Conservation (phyloP, 2,888 invertebrate species). For the Drosophila antonietae region DNA sequence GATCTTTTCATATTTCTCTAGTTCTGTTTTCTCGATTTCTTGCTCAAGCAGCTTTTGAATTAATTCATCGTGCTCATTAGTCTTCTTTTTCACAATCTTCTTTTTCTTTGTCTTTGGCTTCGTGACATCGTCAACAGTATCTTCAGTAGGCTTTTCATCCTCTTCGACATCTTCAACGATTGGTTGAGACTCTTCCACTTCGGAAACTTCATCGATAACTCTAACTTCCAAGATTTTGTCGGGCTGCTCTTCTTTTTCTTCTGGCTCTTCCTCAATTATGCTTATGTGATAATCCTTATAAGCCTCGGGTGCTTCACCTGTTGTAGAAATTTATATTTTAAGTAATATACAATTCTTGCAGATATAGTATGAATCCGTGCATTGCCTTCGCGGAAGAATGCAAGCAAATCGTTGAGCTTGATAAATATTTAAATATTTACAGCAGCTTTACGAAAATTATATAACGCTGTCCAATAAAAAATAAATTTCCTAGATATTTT, state of each 20-base stretch:
- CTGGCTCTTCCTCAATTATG: conserved; percentile 83
- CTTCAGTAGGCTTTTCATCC: conserved; percentile 58
- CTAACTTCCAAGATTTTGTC: conserved; percentile 78
- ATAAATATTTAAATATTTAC: conserved; percentile 59
- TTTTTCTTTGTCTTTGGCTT: conserved; percentile 79
- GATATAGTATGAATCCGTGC: conserved; percentile 53
- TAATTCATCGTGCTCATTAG: conserved; percentile 82
- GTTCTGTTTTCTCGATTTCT: conserved; percentile 84
- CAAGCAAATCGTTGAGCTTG: conserved; percentile 62
- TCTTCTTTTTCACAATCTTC: conserved; percentile 81
- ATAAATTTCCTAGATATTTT: conserved; percentile 30
- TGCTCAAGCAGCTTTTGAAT: conserved; percentile 82
- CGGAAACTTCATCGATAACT: conserved; percentile 77
- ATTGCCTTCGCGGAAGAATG: conserved; percentile 66
- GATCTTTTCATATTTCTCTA: conserved; percentile 85
- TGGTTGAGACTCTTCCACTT: conserved; percentile 77
- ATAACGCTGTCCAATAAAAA: conserved; percentile 41
- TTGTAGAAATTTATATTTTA: conserved; percentile 50
- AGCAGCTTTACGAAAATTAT: conserved; percentile 31
- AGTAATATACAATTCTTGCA: conserved; percentile 36
- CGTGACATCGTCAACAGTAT: conserved; percentile 51
- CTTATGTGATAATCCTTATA: conserved; percentile 85
- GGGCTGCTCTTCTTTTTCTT: conserved; percentile 81
- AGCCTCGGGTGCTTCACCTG: conserved; percentile 79
- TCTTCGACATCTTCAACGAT: conserved; percentile 81